Base-by-base conservation (phyloP, 2,888 invertebrate genomes). In the Timandra comae region DNA sequence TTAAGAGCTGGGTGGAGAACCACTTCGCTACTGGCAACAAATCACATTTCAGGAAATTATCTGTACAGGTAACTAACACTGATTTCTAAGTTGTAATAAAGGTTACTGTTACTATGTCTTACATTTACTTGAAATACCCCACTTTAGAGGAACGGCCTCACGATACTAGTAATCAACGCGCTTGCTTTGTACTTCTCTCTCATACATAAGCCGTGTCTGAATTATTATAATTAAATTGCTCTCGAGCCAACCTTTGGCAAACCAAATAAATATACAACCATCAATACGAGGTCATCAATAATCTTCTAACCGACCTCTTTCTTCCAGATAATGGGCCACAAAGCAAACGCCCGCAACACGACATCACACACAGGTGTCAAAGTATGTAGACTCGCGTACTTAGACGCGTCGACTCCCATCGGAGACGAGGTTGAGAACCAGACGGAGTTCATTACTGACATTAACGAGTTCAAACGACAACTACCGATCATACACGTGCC, bases 1-100 rank as follows among this genome's bases (percentile, higher is more conserved):
- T 90, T 7, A 79, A 63, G 47, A 57, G 60, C 16, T 90, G 88
- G 87, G 85, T 88, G 35, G 75, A 80, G 0, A 65, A 78, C 16
- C 82, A 88, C 56, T 87, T 88, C 58, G 46, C 75, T 0, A 72
- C 72, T n/a, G 87, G 87, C 2, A 84, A 72, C 51, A 72, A 71
- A 28, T 77, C 81, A 0, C 63, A 64, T 23, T 81, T 76, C 49
- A 68, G 70, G 36, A 86, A 90, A 60, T 56, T 90, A 1, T 88
- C 87, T 13, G 56, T 89, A 7, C 90, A 90, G 82, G 88, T 90
- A 60, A 11, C 30, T 8, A 40, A 16, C 16, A 16, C 16, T 5
- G 6, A 16, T 16, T 3, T 16, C 16, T n/a, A n/a, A n/a, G n/a
- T n/a, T n/a, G n/a, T n/a, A n/a, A n/a, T 23, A 8, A 8, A 23